A percentile compares a stretch with the other conserved stretches of the same genome.
phyloP scores from a whole-genome alignment of 2,888 invertebrate genomes.

The Iphiclides podalirius region DNA sequence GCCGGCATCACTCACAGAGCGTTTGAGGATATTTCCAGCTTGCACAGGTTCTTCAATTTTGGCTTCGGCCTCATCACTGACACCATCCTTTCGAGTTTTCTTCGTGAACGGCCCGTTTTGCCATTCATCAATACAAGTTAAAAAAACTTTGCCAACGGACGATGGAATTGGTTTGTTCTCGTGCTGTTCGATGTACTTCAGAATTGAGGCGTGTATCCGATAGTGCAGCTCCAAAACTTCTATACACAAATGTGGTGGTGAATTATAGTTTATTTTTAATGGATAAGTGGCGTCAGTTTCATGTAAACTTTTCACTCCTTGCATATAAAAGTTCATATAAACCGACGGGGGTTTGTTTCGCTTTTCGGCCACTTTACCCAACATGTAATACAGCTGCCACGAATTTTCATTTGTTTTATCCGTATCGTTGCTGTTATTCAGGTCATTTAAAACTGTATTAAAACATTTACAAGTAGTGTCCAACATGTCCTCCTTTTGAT shows the following conservation, averaged over 20 bases:
- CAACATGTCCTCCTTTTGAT: conserved; percentile 89
- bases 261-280: conserved; percentile 90
- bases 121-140: conserved; percentile 77
- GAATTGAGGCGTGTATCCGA: conserved; percentile 92
- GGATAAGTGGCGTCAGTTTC: conserved; percentile 92
- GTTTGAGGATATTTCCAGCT: conserved; percentile 70
- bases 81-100: conserved; percentile 53
- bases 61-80: conserved; percentile 43
- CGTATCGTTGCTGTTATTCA: conserved; percentile 72
- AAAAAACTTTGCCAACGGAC: conserved; percentile 81
- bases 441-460: conserved; percentile 82
- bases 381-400: conserved; percentile 96
- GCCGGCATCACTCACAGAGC: conserved; percentile 71
- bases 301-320: conserved; percentile 87
- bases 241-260: conserved; percentile 90
- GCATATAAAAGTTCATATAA: conserved; percentile 89
- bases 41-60: conserved; percentile 52
- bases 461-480: conserved; percentile 90
- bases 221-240: conserved; percentile 94
- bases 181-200: conserved; percentile 90
- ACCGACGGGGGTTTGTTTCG: conserved; percentile 85
- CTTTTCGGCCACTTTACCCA: conserved; percentile 97
- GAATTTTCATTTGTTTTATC: conserved; percentile 88
- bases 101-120: conserved; percentile 63
- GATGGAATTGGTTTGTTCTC: conserved; percentile 84